Evolutionary conservation across 2,888 invertebrate species (phyloP).

Genomic region (Mycalesis mineus): DNA sequence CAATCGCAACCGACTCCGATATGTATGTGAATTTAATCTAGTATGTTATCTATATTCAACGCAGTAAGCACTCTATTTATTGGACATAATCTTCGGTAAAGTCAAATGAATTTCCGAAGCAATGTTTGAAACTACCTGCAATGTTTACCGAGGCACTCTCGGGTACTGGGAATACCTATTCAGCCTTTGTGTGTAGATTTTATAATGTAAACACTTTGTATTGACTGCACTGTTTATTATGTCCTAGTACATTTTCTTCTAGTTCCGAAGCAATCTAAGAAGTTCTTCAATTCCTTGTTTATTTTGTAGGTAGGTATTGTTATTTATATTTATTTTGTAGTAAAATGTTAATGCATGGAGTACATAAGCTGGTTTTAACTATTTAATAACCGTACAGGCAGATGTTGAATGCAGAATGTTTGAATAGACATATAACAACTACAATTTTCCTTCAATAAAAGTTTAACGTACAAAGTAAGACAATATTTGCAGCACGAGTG

Average conservation of each 20-base stretch:
- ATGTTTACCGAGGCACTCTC: constrained; percentile 1
- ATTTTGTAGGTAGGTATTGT: too few relatives aligned
- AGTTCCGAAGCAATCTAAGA: background rate
- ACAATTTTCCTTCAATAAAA: too few relatives aligned
- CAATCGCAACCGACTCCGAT: too few relatives aligned
- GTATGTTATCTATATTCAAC: background rate
- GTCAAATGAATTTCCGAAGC: constrained; percentile 10
- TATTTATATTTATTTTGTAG: too few relatives aligned
- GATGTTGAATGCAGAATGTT: too few relatives aligned
- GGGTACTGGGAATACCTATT: constrained; percentile 4
- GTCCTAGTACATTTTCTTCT: background rate
- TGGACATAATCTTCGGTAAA: constrained; percentile 4
- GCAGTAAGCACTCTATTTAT: background rate
- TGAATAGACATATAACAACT: too few relatives aligned
- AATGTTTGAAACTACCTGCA: constrained; percentile 16
- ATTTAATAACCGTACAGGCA: too few relatives aligned
- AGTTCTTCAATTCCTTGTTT: too few relatives aligned
- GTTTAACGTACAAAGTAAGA: too few relatives aligned
- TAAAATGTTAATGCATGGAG: too few relatives aligned
- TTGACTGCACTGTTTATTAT: constrained; percentile 10
- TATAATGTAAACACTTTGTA: constrained; percentile 7
- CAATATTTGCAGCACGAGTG: too few relatives aligned
- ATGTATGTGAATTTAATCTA: background rate
- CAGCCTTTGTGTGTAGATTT: constrained; percentile 13
- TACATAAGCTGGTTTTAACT: too few relatives aligned